Conservation (phyloP, 92 coral and sea anemone genomes). For the Nematostella vectensis region DNA sequence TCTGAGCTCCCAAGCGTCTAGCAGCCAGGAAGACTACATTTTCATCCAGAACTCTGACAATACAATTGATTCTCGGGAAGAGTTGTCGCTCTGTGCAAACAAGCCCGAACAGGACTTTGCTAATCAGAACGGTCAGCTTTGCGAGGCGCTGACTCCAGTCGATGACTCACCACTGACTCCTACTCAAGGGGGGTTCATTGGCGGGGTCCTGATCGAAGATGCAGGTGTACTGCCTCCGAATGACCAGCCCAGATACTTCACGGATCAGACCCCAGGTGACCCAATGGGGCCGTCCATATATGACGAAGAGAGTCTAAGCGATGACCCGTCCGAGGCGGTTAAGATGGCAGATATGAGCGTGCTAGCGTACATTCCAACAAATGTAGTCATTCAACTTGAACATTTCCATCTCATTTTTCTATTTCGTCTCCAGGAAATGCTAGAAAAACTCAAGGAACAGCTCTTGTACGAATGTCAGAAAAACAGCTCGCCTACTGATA, state of each 20-base stretch:
- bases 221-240: background rate
- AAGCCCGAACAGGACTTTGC: background rate
- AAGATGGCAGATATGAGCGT: conserved; percentile 66
- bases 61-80: background rate
- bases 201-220: background rate
- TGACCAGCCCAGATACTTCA: background rate
- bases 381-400: conserved; percentile 54
- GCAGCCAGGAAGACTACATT: conserved; percentile 32
- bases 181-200: background rate
- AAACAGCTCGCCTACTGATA: conserved; percentile 10
- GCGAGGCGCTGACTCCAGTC: background rate
- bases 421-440: conserved; percentile 80
- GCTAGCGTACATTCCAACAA: conserved; percentile 49
- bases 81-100: background rate
- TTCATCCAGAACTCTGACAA: background rate
- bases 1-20: conserved; percentile 22
- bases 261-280: background rate
- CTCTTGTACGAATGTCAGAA: conserved; percentile 36
- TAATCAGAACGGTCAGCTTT: background rate
- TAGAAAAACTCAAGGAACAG: conserved; percentile 60
- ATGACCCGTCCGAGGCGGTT: conserved; percentile 15
- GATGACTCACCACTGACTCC: background rate
- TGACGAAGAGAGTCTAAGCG: conserved; percentile 21
- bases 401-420: conserved; percentile 90
- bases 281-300: conserved; percentile 17